These are phyloP conservation scores for Cryptus armator DNA, from an alignment of 2,888 invertebrate species.

Conservation along the genomic window DNA sequence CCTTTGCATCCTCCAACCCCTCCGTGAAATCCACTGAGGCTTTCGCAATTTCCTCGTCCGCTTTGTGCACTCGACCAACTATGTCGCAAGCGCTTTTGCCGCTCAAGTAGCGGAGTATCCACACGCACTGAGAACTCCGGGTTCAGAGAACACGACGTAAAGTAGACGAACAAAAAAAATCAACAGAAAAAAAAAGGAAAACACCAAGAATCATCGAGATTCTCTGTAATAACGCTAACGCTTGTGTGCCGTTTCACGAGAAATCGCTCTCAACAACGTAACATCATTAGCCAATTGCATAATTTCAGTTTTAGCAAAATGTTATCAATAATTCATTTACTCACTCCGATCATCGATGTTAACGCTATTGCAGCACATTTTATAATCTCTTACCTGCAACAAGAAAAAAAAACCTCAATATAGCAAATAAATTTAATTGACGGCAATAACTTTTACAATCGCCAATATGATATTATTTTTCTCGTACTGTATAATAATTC, in stretches of 20 bases:
- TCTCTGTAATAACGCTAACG: slow-evolving; percentile 37
- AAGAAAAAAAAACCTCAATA: slow-evolving; percentile 63
- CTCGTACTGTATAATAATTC: not conserved
- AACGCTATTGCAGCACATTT: not conserved
- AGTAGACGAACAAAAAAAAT: not conserved
- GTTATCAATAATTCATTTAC: slow-evolving; percentile 32
- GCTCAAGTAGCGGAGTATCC: not conserved
- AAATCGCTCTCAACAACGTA: slow-evolving; percentile 63
- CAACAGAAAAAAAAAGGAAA: slow-evolving; percentile 23
- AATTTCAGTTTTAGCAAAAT: slow-evolving; percentile 24
- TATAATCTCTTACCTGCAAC: slow-evolving; percentile 73
- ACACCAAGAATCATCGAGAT: slow-evolving; percentile 7
- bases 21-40: slow-evolving; percentile 18
- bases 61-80: not conserved
- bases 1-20: slow-evolving; percentile 5
- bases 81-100: not conserved
- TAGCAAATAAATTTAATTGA: not conserved
- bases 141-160: not conserved
- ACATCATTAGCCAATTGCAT: slow-evolving; percentile 68
- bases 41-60: slow-evolving; percentile 10
- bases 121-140: not conserved
- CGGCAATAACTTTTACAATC: not conserved
- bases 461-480: not conserved
- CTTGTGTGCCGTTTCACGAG: slow-evolving; percentile 52
- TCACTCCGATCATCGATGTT: not conserved